These are phyloP conservation scores for Xylota sylvarum DNA, from an alignment of 2,888 invertebrate species.

Conservation along the genomic window DNA sequence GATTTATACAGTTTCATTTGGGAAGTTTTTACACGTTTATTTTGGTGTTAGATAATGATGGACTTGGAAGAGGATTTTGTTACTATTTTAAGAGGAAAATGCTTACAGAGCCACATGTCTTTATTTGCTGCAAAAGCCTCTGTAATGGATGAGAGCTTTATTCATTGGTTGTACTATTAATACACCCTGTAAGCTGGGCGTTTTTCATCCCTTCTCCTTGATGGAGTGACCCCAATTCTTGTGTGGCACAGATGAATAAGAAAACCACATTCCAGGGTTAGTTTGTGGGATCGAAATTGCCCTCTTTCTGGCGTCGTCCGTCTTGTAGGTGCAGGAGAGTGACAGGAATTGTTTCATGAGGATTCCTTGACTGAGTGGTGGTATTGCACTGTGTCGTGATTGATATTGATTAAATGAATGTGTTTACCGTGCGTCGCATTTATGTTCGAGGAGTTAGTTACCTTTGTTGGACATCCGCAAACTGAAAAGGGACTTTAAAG, in stretches of 20 bases:
- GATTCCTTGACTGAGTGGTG: not conserved
- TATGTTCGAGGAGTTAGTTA: no score
- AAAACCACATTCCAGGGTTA: conserved; percentile 16
- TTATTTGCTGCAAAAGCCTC: not conserved
- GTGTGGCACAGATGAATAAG: not conserved
- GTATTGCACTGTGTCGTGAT: not conserved
- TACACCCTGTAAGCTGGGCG: not conserved
- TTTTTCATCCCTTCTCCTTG: not conserved
- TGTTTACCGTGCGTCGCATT: no score
- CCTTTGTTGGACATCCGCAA: no score
- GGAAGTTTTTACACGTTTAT: not conserved
- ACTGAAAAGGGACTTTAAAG: no score
- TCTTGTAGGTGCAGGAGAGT: not conserved
- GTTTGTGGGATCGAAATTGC: conserved; percentile 22
- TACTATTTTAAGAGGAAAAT: not conserved
- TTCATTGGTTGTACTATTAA: conserved; percentile 22
- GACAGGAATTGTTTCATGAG: conserved; percentile 12
- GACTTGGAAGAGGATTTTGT: no score
- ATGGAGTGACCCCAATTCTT: not conserved
- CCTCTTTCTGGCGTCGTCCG: not conserved
- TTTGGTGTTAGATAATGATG: not conserved
- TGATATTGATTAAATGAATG: not conserved
- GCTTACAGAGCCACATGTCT: not conserved
- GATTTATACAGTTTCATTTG: conserved; percentile 11
- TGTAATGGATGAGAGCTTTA: conserved; percentile 23